phyloP scores from a whole-genome alignment of 2,113 vertebrate species.

The Halichoeres trimaculatus region DNA sequence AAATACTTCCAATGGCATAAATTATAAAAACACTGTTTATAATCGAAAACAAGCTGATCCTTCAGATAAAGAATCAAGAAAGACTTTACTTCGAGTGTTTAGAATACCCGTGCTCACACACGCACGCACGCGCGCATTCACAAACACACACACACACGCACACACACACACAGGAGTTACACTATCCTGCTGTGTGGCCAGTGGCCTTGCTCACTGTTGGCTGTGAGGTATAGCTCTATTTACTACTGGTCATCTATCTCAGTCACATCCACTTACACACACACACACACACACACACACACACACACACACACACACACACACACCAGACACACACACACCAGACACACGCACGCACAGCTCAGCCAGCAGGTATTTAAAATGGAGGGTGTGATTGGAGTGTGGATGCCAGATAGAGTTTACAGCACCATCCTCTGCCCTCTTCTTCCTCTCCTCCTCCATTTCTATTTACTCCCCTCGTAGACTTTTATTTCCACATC shows the following conservation, averaged over 20 bases:
- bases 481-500: constrained; percentile 31
- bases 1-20: no score
- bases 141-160: constrained; percentile 2
- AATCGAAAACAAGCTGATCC: neutral
- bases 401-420: constrained; percentile 51
- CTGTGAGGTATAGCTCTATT: constrained; percentile 76
- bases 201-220: constrained; percentile 68
- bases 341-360: constrained; percentile 17
- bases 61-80: neutral
- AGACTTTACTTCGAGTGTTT: constrained; percentile 2
- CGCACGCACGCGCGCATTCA: no score
- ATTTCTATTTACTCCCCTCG: constrained; percentile 35
- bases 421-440: constrained; percentile 50
- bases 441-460: constrained; percentile 23
- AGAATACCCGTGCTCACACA: constrained; percentile 5
- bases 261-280: constrained; percentile 63
- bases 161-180: constrained; percentile 18
- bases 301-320: constrained; percentile 14
- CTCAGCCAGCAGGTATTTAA: constrained; percentile 63
- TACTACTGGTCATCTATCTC: constrained; percentile 75
- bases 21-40: neutral
- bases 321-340: constrained; percentile 19
- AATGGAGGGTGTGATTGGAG: constrained; percentile 63
- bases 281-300: constrained; percentile 13
- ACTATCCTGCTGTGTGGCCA: constrained; percentile 59